Percentiles rank a stretch among this genome's conserved stretches.
Evolutionary conservation across 1,140 invertebrate species (phyloP).

Genomic region (Oryzaephilus surinamensis): DNA sequence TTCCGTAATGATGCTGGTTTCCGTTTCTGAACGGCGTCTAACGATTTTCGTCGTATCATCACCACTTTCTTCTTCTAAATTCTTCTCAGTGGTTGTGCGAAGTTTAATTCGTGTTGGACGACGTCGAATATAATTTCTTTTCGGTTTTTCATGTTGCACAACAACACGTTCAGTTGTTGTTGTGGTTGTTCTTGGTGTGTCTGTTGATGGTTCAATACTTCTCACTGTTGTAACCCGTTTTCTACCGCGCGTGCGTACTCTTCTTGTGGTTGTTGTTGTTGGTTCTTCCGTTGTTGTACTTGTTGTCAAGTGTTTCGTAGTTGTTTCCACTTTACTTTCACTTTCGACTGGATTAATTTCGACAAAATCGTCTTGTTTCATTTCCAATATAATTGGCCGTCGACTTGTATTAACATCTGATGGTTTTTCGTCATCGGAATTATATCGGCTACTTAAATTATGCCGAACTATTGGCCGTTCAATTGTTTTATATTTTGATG

Average conservation of each 20-base stretch:
- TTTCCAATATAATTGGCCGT: conserved; percentile 8
- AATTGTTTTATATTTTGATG: conserved; percentile 34
- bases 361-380: background rate
- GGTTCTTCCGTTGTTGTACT: conserved; percentile 4
- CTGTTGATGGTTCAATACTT: background rate
- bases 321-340: conserved; percentile 6
- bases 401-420: conserved; percentile 3
- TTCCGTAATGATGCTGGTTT: background rate
- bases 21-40: background rate
- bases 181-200: conserved; percentile 3
- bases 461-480: conserved; percentile 16
- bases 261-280: conserved; percentile 7
- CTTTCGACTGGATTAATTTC: conserved; percentile 9
- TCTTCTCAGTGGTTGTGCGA: conserved; percentile 11
- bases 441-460: conserved; percentile 16
- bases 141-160: conserved; percentile 11
- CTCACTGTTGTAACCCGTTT: background rate
- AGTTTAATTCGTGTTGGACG: conserved; percentile 15
- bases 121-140: conserved; percentile 17
- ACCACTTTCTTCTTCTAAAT: conserved; percentile 11
- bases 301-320: background rate
- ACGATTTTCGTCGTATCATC: conserved; percentile 13
- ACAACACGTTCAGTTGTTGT: conserved; percentile 3
- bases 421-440: conserved; percentile 12
- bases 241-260: conserved; percentile 2